A percentile compares a stretch with the other conserved stretches of the same genome.
Conservation (phyloP, 2,113 vertebrate genomes). For the Campylomormyrus numenius region DNA sequence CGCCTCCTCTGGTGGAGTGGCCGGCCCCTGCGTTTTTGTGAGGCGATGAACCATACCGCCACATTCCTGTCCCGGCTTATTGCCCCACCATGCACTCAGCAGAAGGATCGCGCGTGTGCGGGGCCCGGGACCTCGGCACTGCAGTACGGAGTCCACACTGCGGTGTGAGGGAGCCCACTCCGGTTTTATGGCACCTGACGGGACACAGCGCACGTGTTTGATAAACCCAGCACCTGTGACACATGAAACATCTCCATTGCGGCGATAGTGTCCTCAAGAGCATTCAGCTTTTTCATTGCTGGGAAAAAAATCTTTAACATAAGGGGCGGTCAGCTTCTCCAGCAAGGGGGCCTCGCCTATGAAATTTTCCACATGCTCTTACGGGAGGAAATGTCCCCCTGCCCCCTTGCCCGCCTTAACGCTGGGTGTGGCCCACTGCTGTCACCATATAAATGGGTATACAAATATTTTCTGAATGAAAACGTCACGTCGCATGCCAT, state of each 20-base stretch:
- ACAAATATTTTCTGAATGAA: slow-evolving; percentile 13
- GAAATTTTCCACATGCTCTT: not conserved
- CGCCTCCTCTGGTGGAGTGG: not conserved
- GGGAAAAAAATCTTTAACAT: not conserved
- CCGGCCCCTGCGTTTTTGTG: not conserved
- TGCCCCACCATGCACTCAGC: not conserved
- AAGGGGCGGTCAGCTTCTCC: not conserved
- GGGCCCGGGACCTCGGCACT: not conserved
- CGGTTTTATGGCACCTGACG: not conserved
- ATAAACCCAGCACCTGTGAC: not conserved
- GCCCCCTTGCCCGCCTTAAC: not conserved
- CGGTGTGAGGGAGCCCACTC: not conserved
- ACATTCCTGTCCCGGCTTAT: not conserved
- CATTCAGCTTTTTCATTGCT: not conserved
- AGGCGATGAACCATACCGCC: slow-evolving; percentile 12
- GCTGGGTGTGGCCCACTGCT: not conserved
- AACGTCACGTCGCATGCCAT: not conserved
- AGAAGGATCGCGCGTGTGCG: not conserved
- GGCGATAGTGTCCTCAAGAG: not conserved
- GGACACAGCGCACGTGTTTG: not conserved
- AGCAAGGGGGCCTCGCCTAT: not conserved
- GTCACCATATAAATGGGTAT: not conserved
- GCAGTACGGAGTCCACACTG: not conserved
- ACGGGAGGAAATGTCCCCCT: not conserved
- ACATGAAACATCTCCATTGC: not conserved